Percentiles rank a stretch among this genome's conserved stretches.
Evolutionary conservation across 1,140 invertebrate genomes (phyloP).

Genomic region (Pogonomyrmex californicus): DNA sequence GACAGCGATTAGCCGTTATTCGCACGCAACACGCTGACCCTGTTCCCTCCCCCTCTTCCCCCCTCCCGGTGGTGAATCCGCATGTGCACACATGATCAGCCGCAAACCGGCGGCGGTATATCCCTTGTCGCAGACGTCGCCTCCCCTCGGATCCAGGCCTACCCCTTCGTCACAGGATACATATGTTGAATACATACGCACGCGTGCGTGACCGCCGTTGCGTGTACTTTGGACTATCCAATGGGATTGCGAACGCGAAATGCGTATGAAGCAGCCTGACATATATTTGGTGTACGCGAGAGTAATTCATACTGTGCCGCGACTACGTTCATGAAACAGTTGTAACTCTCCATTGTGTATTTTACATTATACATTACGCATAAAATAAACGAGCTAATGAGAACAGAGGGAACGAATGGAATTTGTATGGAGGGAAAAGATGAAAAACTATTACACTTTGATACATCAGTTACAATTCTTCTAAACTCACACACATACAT

Average conservation of each 20-base stretch:
- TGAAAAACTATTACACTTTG: not conserved
- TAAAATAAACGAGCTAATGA: not conserved
- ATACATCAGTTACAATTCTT: not conserved
- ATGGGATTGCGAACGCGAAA: constrained; percentile 53
- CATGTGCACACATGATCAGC: constrained; percentile 71
- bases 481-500: not conserved
- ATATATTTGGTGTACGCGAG: constrained; percentile 37
- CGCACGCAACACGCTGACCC: constrained; percentile 78
- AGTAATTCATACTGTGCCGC: not conserved
- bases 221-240: constrained; percentile 56
- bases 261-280: constrained; percentile 47
- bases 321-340: not conserved
- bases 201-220: constrained; percentile 51
- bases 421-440: not conserved
- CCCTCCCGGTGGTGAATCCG: constrained; percentile 36
- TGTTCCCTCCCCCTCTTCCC: constrained; percentile 59
- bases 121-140: constrained; percentile 70
- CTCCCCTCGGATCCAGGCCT: constrained; percentile 29
- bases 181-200: constrained; percentile 64
- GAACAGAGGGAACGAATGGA: not conserved
- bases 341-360: not conserved
- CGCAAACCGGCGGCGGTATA: constrained; percentile 70
- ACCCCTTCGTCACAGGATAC: constrained; percentile 23
- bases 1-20: constrained; percentile 79
- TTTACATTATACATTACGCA: not conserved